Evolutionary conservation across 2,888 invertebrate species (phyloP).

Genomic region (Drosophila flavopinicola): DNA sequence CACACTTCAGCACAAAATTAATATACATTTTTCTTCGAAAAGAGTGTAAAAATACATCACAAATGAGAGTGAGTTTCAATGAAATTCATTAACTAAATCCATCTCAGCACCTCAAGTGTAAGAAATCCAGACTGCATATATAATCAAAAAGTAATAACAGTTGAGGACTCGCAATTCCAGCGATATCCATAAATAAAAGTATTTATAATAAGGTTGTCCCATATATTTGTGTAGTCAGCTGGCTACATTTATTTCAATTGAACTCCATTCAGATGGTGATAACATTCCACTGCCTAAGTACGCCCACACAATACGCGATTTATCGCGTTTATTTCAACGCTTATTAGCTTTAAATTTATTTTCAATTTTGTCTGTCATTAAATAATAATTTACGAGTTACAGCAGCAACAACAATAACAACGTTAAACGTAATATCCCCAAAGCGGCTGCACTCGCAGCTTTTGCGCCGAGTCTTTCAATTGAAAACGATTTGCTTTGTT

Average conservation of each 20-base stretch:
- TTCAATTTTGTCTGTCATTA: slow-evolving; percentile 77
- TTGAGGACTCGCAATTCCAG: background rate
- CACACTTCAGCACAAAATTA: too few species aligned
- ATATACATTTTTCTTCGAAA: too few species aligned
- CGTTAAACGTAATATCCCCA: background rate
- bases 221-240: slow-evolving; percentile 1
- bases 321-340: slow-evolving; percentile 62
- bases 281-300: slow-evolving; percentile 11
- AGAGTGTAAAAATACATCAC: too few species aligned
- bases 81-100: too few species aligned
- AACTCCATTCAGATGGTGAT: slow-evolving; percentile 19
- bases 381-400: slow-evolving; percentile 75
- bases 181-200: slow-evolving; percentile 1
- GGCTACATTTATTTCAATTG: slow-evolving; percentile 39
- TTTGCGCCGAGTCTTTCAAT: slow-evolving; percentile 49
- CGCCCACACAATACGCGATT: slow-evolving; percentile 43
- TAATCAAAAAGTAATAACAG: background rate
- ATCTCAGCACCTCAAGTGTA: too few species aligned
- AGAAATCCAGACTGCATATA: background rate
- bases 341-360: slow-evolving; percentile 78
- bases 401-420: slow-evolving; percentile 21
- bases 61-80: too few species aligned
- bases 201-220: background rate
- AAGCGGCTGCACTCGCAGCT: slow-evolving; percentile 33
- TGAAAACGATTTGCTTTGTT: slow-evolving; percentile 67